Evolutionary conservation across 2,888 invertebrate genomes (phyloP).

Genomic region (Coelogynopora nodosa): DNA sequence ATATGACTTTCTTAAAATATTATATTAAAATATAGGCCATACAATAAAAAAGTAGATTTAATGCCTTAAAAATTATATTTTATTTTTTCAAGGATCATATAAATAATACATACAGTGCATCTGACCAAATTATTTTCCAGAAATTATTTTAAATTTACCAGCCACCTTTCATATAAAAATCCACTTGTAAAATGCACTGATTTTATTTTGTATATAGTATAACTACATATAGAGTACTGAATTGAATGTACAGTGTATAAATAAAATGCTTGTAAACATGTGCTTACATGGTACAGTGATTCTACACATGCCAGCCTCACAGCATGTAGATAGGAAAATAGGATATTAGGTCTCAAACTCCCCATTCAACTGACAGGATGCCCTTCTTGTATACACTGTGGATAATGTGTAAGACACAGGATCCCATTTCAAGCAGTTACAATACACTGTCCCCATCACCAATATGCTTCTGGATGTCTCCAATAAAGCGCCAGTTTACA

Average conservation of each 20-base stretch:
- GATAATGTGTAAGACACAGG: constrained; percentile 49
- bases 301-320: too few relatives aligned
- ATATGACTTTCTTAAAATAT: too few relatives aligned
- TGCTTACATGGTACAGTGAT: background rate
- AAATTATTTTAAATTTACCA: background rate
- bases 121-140: background rate
- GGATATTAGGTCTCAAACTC: too few relatives aligned
- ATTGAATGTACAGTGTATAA: background rate
- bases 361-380: constrained; percentile 46
- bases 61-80: too few relatives aligned
- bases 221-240: background rate
- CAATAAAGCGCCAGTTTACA: too few relatives aligned
- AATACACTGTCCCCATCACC: background rate
- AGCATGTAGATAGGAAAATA: too few relatives aligned
- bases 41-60: too few relatives aligned
- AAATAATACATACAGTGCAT: background rate
- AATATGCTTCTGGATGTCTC: background rate
- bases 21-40: too few relatives aligned
- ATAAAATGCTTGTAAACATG: background rate
- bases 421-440: constrained; percentile 47
- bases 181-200: background rate
- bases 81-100: too few relatives aligned
- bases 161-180: background rate
- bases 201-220: background rate
- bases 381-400: constrained; percentile 49